phyloP scores from a whole-genome alignment of 2,797 vertebrate genomes.

The Steatocranus sp. region DNA sequence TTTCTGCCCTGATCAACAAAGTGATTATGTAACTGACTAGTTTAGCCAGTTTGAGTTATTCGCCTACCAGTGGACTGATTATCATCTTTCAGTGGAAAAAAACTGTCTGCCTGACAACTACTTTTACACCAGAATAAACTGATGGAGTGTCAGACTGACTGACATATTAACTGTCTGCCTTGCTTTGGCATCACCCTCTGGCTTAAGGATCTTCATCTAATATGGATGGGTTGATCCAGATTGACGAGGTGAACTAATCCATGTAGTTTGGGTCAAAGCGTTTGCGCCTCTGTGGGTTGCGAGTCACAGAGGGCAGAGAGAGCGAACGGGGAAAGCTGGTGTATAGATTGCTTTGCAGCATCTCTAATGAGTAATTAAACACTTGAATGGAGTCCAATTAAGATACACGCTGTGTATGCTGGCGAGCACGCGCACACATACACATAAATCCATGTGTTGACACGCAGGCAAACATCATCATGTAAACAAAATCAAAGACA shows the following conservation, averaged over 20 bases:
- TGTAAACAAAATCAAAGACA: slow-evolving; percentile 35
- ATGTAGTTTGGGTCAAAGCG: slow-evolving; percentile 64
- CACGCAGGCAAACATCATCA: slow-evolving; percentile 23
- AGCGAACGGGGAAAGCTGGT: slow-evolving; percentile 20
- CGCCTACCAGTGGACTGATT: slow-evolving; percentile 11
- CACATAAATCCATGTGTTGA: background rate
- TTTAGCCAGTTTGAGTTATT: background rate
- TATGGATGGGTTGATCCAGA: slow-evolving; percentile 62
- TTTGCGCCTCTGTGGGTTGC: slow-evolving; percentile 43
- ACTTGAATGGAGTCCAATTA: slow-evolving; percentile 72
- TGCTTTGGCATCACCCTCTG: background rate
- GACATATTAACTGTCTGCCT: slow-evolving; percentile 43
- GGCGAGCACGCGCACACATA: background rate
- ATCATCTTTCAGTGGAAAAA: background rate
- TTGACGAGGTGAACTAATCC: slow-evolving; percentile 72
- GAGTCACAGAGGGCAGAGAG: slow-evolving; percentile 34
- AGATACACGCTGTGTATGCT: slow-evolving; percentile 44
- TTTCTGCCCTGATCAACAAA: background rate
- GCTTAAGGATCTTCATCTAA: slow-evolving; percentile 45
- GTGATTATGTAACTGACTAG: slow-evolving; percentile 1
- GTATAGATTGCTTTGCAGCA: slow-evolving; percentile 67
- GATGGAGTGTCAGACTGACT: slow-evolving; percentile 26
- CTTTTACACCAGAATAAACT: slow-evolving; percentile 15
- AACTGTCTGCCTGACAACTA: background rate
- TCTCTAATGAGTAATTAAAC: slow-evolving; percentile 73